Conservation (phyloP, 1,140 invertebrate species). For the Scaptomyza pallida region DNA sequence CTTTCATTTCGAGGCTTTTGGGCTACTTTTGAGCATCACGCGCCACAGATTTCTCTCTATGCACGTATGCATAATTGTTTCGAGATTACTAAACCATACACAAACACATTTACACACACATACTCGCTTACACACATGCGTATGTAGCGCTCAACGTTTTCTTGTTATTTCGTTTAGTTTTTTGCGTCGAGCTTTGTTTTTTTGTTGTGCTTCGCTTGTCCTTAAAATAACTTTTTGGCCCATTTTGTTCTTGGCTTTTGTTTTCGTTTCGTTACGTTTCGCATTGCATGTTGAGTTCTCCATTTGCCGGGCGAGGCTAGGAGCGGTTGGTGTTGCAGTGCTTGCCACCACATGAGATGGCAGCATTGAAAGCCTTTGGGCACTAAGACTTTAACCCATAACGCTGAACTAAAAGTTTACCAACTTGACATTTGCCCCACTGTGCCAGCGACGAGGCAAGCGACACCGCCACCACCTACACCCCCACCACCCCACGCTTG, state of each 20-base stretch:
- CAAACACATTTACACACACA: slow-evolving; percentile 6
- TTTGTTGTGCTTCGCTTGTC: slow-evolving; percentile 42
- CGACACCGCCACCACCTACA: no score
- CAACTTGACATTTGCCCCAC: slow-evolving; percentile 27
- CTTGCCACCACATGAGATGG: background rate
- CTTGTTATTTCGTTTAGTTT: slow-evolving; percentile 40
- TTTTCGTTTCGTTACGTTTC: slow-evolving; percentile 36
- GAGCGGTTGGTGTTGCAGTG: background rate
- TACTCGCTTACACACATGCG: background rate
- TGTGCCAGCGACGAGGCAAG: slow-evolving; percentile 1
- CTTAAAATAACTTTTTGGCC: slow-evolving; percentile 82
- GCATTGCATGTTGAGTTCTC: slow-evolving; percentile 16
- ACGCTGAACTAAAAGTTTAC: slow-evolving; percentile 13
- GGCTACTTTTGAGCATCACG: slow-evolving; percentile 68
- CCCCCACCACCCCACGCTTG: background rate
- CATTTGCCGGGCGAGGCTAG: slow-evolving; percentile 20
- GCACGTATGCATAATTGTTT: slow-evolving; percentile 79
- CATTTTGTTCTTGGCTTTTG: slow-evolving; percentile 65
- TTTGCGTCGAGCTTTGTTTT: slow-evolving; percentile 11
- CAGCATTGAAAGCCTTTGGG: slow-evolving; percentile 31
- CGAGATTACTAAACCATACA: slow-evolving; percentile 60
- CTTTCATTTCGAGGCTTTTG: slow-evolving; percentile 73
- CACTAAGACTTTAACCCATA: slow-evolving; percentile 17
- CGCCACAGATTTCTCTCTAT: slow-evolving; percentile 70
- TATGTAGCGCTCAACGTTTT: slow-evolving; percentile 25